These are phyloP conservation scores for Heliconius hortense DNA, from an alignment of 2,888 invertebrate genomes.

Conservation along the genomic window DNA sequence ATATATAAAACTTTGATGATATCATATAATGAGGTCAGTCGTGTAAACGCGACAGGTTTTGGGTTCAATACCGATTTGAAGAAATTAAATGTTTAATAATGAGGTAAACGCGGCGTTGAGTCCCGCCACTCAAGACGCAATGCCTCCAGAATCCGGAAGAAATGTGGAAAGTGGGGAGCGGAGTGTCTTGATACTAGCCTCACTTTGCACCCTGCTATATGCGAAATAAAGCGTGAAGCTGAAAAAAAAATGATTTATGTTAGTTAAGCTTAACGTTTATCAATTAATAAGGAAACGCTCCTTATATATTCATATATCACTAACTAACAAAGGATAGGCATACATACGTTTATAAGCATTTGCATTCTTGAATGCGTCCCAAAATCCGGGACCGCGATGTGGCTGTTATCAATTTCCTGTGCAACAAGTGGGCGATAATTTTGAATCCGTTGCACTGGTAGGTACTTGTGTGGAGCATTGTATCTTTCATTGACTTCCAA, in stretches of 20 bases:
- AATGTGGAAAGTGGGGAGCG: too few relatives aligned
- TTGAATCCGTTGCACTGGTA: conserved; percentile 66
- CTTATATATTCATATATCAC: background rate
- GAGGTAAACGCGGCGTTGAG: too few relatives aligned
- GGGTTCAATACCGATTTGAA: too few relatives aligned
- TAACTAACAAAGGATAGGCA: conserved; percentile 1
- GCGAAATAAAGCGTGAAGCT: too few relatives aligned
- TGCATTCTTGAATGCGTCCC: conserved; percentile 70
- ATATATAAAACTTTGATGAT: background rate
- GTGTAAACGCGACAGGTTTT: too few relatives aligned
- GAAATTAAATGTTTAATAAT: too few relatives aligned
- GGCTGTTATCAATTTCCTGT: conserved; percentile 77
- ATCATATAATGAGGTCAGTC: too few relatives aligned
- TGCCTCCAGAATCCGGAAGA: too few relatives aligned
- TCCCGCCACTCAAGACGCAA: too few relatives aligned
- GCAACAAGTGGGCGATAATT: conserved; percentile 82
- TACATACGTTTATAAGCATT: conserved; percentile 42
- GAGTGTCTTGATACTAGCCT: too few relatives aligned
- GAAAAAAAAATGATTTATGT: too few relatives aligned
- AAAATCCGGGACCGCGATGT: conserved; percentile 62
- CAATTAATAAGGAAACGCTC: background rate
- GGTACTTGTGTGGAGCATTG: conserved; percentile 52
- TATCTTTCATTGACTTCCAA: conserved; percentile 38
- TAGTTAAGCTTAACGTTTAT: background rate
- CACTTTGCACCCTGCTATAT: too few relatives aligned